Percentiles rank a stretch among this genome's conserved stretches.
phyloP scores from a whole-genome alignment of 2,797 vertebrate genomes.

The Lacerta bilineata region DNA sequence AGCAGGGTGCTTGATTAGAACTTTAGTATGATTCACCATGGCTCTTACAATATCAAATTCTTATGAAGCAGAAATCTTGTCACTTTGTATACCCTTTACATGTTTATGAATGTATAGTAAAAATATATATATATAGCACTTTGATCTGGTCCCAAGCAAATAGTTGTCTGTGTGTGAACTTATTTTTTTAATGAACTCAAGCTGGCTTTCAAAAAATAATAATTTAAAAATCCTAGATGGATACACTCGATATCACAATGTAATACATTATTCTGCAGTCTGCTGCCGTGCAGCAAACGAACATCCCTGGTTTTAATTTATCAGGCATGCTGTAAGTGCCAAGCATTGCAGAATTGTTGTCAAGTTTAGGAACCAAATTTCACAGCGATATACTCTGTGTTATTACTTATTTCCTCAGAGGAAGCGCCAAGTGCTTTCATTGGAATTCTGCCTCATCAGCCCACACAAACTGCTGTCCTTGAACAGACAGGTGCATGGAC shows the following conservation, averaged over 20 bases:
- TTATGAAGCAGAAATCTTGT: background rate
- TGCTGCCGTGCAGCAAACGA: background rate
- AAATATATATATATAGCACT: too few species aligned
- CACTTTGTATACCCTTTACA: background rate
- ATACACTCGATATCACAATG: background rate
- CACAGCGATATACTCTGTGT: background rate
- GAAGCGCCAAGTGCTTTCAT: slow-evolving; percentile 37
- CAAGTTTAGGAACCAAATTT: slow-evolving; percentile 14
- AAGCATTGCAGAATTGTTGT: slow-evolving; percentile 20
- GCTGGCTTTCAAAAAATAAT: background rate
- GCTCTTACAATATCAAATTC: background rate
- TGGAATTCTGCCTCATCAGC: background rate
- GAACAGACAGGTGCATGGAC: slow-evolving; percentile 36
- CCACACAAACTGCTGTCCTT: slow-evolving; percentile 41
- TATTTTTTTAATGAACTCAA: slow-evolving; percentile 13
- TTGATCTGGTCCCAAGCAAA: background rate
- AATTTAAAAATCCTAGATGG: background rate
- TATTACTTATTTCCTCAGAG: slow-evolving; percentile 27
- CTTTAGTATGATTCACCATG: background rate
- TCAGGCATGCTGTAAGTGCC: background rate
- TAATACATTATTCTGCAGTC: background rate
- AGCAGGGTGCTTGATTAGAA: background rate
- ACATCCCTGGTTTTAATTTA: slow-evolving; percentile 17
- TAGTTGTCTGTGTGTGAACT: background rate
- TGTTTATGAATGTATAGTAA: background rate